Evolutionary conservation across 2,888 invertebrate genomes (phyloP), one percentile per base, ranked within the genome.

Genomic region (Catocala fraxini): DNA sequence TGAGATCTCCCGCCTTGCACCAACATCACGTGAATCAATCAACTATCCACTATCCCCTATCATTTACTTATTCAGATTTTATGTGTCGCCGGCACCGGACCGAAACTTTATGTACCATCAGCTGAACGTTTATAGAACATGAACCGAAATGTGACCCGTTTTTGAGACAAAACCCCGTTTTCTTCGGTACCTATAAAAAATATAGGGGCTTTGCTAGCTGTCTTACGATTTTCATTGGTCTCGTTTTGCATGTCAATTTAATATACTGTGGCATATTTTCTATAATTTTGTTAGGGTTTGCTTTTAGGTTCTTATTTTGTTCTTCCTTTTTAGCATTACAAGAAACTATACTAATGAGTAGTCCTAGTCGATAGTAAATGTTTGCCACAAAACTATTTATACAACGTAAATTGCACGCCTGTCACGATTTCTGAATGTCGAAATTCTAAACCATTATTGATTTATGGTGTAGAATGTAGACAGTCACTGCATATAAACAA

Each of bases 61-160:
- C 86, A 87, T 89, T 88, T 89, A 86, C 87, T 87, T 89, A 88
- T 89, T 89, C 88, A 86, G 84, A 87, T 89, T 89, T 86, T 82
- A 87, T 86, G 86, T 83, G 79, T 76, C 79, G 76, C 75, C 77
- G 73, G 80, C 77, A 74, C 77, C 77, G 79, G 73, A 75, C 80
- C 73, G 68, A 79, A 80, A 72, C 75, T 89, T 88, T 89, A 89
- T 81, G 84, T 81, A 73, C 81, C 80, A 83, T 85, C 79, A 79
- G 71, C 75, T 71, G 66, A 75, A 67, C 78, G 77, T 80, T 80
- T 82, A 77, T 74, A 64, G 74, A 59, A 68, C 75, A 77, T 68
- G 61, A 60, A 73, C 54, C 41, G 51, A 43, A 68, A 78, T 71
- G 65, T 59, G 63, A 59, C 53, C 65, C 64, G 71, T 62, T 68